Evolutionary conservation across 2,888 invertebrate species (phyloP).

Genomic region (Scelioninae gen. 1): DNA sequence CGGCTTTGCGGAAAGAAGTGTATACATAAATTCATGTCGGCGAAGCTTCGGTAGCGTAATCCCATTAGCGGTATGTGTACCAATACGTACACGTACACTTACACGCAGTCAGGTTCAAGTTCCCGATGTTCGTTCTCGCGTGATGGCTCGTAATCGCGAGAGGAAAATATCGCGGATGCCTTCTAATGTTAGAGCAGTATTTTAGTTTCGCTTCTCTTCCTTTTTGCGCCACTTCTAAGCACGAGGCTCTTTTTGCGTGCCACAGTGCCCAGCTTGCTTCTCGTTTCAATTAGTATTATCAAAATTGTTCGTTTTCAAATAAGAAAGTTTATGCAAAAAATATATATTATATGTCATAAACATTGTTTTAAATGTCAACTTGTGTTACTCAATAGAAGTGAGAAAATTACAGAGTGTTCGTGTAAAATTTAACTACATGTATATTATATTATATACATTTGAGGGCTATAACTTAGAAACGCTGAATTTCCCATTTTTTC

Average conservation of each 20-base stretch:
- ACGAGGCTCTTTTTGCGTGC: slow-evolving; percentile 46
- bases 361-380: no score
- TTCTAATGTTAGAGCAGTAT: slow-evolving; percentile 68
- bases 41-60: slow-evolving; percentile 67
- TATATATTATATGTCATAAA: no score
- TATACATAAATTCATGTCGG: slow-evolving; percentile 66
- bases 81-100: slow-evolving; percentile 24
- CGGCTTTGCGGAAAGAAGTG: slow-evolving; percentile 58
- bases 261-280: slow-evolving; percentile 17
- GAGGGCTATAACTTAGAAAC: no score
- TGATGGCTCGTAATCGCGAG: slow-evolving; percentile 67
- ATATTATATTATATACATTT: no score
- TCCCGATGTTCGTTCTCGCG: slow-evolving; percentile 70
- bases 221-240: slow-evolving; percentile 55
- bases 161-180: slow-evolving; percentile 68
- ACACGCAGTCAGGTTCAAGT: slow-evolving; percentile 64
- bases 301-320: slow-evolving; percentile 2
- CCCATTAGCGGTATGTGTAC: slow-evolving; percentile 64
- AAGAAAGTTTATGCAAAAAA: no score
- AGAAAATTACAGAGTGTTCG: no score
- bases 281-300: slow-evolving; percentile 16
- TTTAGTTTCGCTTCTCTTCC: slow-evolving; percentile 60
- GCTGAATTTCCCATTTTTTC: no score
- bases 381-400: no score
- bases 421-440: no score